A percentile compares a stretch with the other conserved stretches of the same genome.
Evolutionary conservation across 2,797 vertebrate species (phyloP).

Genomic region (Coilia nasus): DNA sequence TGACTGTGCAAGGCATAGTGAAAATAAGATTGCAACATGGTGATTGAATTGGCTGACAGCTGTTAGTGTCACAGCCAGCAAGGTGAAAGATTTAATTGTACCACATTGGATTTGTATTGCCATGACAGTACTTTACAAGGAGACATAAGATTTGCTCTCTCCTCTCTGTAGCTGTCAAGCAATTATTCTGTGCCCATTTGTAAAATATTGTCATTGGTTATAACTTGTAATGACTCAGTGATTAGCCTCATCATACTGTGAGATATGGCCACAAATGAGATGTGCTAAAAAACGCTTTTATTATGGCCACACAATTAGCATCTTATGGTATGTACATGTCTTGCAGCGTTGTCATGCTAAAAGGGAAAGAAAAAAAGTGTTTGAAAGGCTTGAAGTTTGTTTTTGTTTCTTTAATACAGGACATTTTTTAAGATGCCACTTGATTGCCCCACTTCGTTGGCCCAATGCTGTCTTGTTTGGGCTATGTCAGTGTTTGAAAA

Average conservation of each 20-base stretch:
- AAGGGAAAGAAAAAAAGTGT: not conserved
- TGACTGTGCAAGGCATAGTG: not conserved
- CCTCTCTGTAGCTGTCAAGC: not conserved
- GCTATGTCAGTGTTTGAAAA: not conserved
- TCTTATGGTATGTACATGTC: not conserved
- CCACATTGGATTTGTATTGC: not conserved
- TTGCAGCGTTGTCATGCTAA: not conserved
- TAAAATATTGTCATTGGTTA: conserved; percentile 18
- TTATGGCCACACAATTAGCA: not conserved
- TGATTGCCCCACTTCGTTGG: not conserved
- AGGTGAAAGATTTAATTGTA: not conserved
- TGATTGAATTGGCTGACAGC: not conserved
- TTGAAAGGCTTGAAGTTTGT: too few relatives aligned
- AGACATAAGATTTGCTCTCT: not conserved
- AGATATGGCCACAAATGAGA: conserved; percentile 4
- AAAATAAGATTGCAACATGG: not conserved
- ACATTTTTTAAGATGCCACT: not conserved
- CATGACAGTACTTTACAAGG: not conserved
- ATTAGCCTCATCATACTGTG: conserved; percentile 7
- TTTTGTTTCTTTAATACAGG: too few relatives aligned
- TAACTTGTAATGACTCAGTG: conserved; percentile 18
- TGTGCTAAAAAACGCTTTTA: conserved; percentile 17
- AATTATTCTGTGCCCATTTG: not conserved
- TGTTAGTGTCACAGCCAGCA: not conserved
- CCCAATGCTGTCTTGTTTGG: not conserved